These are phyloP conservation scores for Malthinus seriepunctatus DNA, from an alignment of 2,888 invertebrate species.

Conservation along the genomic window DNA sequence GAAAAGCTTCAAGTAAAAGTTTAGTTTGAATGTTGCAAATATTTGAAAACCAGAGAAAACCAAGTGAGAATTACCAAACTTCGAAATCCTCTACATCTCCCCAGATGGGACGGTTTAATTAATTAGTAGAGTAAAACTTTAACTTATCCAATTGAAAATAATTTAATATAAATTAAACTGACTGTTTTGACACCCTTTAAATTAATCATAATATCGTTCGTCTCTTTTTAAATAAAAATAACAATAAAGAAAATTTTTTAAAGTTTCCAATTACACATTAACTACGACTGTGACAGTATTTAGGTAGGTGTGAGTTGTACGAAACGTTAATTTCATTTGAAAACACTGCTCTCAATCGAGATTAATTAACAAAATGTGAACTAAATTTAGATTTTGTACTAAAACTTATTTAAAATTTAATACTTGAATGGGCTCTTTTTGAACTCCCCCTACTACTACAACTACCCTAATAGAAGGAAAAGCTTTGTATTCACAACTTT, in stretches of 20 bases:
- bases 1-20: conserved; percentile 2
- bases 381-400: not conserved
- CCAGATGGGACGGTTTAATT: conserved; percentile 6
- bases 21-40: conserved; percentile 3
- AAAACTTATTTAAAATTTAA: not conserved
- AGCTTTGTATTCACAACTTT: too few relatives aligned
- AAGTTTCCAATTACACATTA: not conserved
- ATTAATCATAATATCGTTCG: not conserved
- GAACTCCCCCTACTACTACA: not conserved
- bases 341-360: not conserved
- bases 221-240: too few relatives aligned
- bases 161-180: conserved; percentile 6
- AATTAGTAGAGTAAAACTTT: conserved; percentile 7
- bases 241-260: not conserved
- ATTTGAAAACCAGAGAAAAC: conserved; percentile 8
- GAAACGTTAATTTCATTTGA: conserved; percentile 3
- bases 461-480: not conserved
- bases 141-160: conserved; percentile 7
- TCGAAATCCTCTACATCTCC: conserved; percentile 4
- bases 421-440: not conserved
- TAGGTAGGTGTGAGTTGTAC: not conserved
- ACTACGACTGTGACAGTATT: not conserved
- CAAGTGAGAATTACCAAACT: conserved; percentile 7
- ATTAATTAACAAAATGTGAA: conserved; percentile 2
- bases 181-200: conserved; percentile 1